Conservation (phyloP, 2,113 vertebrate genomes). For the Poecile atricapillus region DNA sequence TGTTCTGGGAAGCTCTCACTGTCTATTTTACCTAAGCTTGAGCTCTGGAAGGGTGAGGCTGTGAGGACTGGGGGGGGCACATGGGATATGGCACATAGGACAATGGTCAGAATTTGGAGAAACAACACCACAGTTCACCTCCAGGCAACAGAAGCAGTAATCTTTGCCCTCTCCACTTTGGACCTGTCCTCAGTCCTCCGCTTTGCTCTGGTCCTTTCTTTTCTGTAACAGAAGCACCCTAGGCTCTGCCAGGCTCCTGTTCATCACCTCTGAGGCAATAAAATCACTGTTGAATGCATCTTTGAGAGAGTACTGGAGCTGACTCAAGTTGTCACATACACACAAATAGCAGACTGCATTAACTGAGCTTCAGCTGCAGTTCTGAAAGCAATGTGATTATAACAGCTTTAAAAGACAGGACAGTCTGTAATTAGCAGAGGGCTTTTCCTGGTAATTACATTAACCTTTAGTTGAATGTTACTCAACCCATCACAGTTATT, state of each 20-base stretch:
- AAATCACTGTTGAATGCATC: neutral
- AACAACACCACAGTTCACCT: rapidly evolving
- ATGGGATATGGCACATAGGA: neutral
- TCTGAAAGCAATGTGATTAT: constrained; percentile 32
- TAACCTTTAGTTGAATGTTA: constrained; percentile 31
- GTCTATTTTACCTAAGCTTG: neutral
- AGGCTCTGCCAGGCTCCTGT: neutral
- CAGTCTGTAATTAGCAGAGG: constrained; percentile 7
- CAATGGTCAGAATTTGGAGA: neutral
- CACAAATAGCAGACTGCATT: neutral
- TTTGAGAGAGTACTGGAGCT: neutral
- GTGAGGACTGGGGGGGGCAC: rapidly evolving
- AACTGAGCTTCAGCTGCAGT: neutral
- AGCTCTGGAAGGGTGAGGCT: neutral
- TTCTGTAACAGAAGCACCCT: neutral
- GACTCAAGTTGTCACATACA: neutral
- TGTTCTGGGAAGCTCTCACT: neutral
- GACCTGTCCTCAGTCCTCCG: neutral
- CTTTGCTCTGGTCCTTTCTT: neutral
- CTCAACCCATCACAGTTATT: neutral
- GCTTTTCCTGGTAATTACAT: constrained; percentile 18
- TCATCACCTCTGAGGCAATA: neutral
- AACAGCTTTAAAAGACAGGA: constrained; percentile 31
- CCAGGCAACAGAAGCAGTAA: neutral
- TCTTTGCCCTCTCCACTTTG: neutral